Evolutionary conservation across 1,140 invertebrate species (phyloP).

Genomic region (Lanistes nyassanus): DNA sequence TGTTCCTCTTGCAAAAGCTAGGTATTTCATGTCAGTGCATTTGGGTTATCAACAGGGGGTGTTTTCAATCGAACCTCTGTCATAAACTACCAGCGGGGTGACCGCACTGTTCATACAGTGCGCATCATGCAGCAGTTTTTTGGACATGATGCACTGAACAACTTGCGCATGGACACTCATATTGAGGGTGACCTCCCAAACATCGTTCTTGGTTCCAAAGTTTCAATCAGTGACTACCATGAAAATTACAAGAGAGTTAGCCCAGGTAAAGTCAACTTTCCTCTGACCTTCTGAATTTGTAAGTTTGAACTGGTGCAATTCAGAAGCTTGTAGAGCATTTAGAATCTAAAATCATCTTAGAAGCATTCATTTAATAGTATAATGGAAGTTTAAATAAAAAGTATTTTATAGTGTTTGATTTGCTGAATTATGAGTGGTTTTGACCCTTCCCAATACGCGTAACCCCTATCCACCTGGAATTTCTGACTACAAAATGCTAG

Average conservation of each 20-base stretch:
- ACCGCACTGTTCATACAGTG: slow-evolving; percentile 75
- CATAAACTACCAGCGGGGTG: slow-evolving; percentile 74
- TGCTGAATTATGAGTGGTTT: too few species aligned
- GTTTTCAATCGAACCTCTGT: slow-evolving; percentile 84
- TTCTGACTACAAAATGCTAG: too few species aligned
- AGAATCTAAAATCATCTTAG: too few species aligned
- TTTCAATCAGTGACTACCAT: slow-evolving; percentile 82
- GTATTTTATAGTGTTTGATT: neutral
- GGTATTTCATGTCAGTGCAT: too few species aligned
- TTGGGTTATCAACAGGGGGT: slow-evolving; percentile 74
- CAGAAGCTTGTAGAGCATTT: too few species aligned
- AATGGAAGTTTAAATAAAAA: neutral
- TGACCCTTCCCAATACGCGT: too few species aligned
- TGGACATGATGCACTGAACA: slow-evolving; percentile 91
- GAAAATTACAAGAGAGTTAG: slow-evolving; percentile 82
- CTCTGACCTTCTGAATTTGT: neutral
- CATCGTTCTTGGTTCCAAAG: slow-evolving; percentile 72
- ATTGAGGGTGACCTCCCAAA: slow-evolving; percentile 82
- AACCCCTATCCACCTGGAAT: too few species aligned
- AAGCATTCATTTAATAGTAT: neutral
- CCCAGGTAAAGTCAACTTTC: slow-evolving; percentile 66
- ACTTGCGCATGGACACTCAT: slow-evolving; percentile 78
- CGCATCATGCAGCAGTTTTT: slow-evolving; percentile 81
- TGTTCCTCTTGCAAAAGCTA: too few species aligned
- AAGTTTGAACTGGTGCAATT: neutral